Base-by-base conservation (phyloP, 2,888 invertebrate genomes). In the Caenorhabditis auriculariae region DNA sequence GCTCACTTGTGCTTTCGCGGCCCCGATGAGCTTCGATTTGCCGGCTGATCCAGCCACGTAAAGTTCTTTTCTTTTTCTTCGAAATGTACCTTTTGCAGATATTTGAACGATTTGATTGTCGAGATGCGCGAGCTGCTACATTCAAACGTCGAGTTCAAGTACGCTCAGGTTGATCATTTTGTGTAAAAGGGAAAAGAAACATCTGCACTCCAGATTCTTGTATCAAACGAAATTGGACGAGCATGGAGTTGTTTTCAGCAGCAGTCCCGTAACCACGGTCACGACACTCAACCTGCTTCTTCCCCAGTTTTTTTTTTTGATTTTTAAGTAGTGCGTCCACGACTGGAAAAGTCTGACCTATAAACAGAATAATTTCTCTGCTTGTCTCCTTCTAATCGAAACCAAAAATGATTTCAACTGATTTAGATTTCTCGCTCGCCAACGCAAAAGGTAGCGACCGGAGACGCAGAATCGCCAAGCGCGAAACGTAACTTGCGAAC, bases 41-140 rank as follows among this genome's bases (percentile, higher is more conserved):
- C n/a, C n/a, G n/a, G n/a, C n/a, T n/a, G n/a, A n/a, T n/a, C n/a
- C n/a, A n/a, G n/a, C n/a, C n/a, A n/a, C n/a, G n/a, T n/a, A n/a
- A n/a, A n/a, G n/a, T n/a, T n/a, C n/a, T n/a, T n/a, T n/a, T n/a
- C n/a, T n/a, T n/a, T n/a, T n/a, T n/a, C n/a, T n/a, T n/a, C n/a
- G n/a, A n/a, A n/a, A n/a, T n/a, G n/a, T n/a, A n/a, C 4, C 23
- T 21, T 15, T 42, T 52, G 9, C 45, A 53, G 48, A 17, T 54
- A 63, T 44, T 41, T 66, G 44, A 54, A 66, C 32, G 60, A 66
- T 35, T 42, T 66, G 35, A 47, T 66, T 39, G 39, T n/a, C 15
- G 66, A 66, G 43, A 56, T 66, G 62, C 26, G 41, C 5, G 53
- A 48, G 27, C 32, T 66, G 38, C 49, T 52, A 28, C 50, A 52